These are phyloP conservation scores for Mico argentatus DNA, from an alignment of 2,797 vertebrate species.

Conservation along the genomic window DNA sequence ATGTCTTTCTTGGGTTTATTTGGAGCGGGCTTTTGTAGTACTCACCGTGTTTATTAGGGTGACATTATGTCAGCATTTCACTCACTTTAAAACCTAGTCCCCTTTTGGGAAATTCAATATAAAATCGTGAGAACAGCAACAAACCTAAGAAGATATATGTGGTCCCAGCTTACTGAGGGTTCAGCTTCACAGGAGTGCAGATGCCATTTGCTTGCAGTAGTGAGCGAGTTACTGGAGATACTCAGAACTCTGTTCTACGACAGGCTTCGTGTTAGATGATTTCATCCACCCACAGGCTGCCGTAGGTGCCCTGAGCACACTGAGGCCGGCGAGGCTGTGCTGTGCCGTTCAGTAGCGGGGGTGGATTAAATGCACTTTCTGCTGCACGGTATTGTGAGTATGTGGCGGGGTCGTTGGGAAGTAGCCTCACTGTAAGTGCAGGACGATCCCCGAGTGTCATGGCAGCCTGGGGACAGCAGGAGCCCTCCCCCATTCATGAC, in stretches of 20 bases:
- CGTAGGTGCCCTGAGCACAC: background rate
- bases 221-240: background rate
- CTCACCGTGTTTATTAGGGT: background rate
- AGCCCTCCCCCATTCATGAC: fast-evolving
- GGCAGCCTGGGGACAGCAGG: background rate
- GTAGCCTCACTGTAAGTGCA: background rate
- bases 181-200: background rate
- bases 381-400: background rate
- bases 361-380: background rate
- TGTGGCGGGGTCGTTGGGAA: background rate
- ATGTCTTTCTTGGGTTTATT: background rate
- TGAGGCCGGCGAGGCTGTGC: background rate
- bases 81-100: background rate
- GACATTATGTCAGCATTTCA: background rate
- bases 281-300: background rate
- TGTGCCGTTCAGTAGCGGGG: background rate
- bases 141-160: background rate
- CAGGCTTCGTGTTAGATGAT: background rate
- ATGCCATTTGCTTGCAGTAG: background rate
- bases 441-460: background rate
- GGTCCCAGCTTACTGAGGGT: background rate
- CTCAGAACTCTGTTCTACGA: background rate
- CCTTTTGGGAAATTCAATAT: background rate
- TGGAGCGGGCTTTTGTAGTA: background rate
- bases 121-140: background rate